Conservation (phyloP, 2,113 vertebrate species). For the Dipodomys spectabilis region DNA sequence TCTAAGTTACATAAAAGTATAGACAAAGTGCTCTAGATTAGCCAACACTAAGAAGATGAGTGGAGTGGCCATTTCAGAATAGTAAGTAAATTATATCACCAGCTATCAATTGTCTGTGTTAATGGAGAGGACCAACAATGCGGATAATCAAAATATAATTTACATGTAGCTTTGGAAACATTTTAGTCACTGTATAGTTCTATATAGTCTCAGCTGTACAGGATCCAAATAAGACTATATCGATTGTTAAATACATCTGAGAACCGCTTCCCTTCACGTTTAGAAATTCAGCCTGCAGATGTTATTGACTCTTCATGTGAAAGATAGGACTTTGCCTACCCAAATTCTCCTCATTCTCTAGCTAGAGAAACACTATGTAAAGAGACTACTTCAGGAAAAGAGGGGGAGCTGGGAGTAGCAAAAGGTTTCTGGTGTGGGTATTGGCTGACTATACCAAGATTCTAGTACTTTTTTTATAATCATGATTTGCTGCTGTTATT, state of each 20-base stretch:
- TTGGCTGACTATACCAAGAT: not conserved
- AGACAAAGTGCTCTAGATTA: slow-evolving; percentile 73
- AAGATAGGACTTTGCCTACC: not conserved
- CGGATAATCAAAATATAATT: slow-evolving; percentile 79
- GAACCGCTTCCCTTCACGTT: not conserved
- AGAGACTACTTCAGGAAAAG: not conserved
- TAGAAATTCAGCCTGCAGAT: not conserved
- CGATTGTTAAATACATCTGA: not conserved
- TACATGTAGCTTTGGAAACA: slow-evolving; percentile 72
- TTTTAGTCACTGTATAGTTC: slow-evolving; percentile 19
- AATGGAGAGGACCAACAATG: slow-evolving; percentile 74
- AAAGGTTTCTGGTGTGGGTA: not conserved
- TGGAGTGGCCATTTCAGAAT: slow-evolving; percentile 78
- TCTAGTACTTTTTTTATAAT: slow-evolving; percentile 13
- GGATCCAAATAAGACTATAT: slow-evolving; percentile 1
- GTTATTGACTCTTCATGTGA: not conserved
- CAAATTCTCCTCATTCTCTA: not conserved
- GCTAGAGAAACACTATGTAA: not conserved
- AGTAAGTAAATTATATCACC: slow-evolving; percentile 75
- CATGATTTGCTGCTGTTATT: not conserved
- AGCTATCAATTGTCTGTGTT: slow-evolving; percentile 73
- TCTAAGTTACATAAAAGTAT: slow-evolving; percentile 68
- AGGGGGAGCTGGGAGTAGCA: not conserved
- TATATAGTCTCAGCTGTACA: slow-evolving; percentile 8
- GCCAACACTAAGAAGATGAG: slow-evolving; percentile 76